Base-by-base conservation (phyloP, 1,140 invertebrate genomes). In the Halesus radiatus region DNA sequence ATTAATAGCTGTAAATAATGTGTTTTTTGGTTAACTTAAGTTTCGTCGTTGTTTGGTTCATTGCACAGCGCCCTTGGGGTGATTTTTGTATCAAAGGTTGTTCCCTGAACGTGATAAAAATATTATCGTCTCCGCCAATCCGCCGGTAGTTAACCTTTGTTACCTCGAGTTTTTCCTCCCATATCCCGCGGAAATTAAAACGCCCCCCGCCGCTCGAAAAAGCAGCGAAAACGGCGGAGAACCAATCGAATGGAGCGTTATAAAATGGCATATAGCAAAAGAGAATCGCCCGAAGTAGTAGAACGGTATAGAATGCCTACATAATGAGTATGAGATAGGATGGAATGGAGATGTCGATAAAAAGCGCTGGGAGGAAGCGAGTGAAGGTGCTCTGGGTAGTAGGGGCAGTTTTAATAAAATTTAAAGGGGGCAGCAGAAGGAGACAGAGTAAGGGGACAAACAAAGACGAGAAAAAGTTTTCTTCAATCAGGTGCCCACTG, bases 311-410 rank as follows among this genome's bases (percentile, higher is more conserved):
- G 58, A 70, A 79, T 58, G 72, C 77, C 68, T 70, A 29, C 70
- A 66, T 78, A 81, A n/a, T n/a, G n/a, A n/a, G n/a, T n/a, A 81
- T 81, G 76, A 81, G 73, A 74, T 54, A 76, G 62, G 64, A 78
- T 53, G 80, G 56, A 68, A 72, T 50, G 53, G 60, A 81, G 77
- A 81, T 62, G 45, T 81, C 77, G 45, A 70, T 64, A 81, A 81
- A 78, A 81, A 81, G 56, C 56, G 56, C 26, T n/a, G 26, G 6
- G 22, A 50, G 22, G 54, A 15, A 72, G 58, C 8, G 20, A 22
- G 58, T 8, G 54, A 10, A 56, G 54, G 54, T 18, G 62, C 13
- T 37, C 15, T 1, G 37, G 64, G 64, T 37, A 45, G 64, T 37
- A 45, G 18, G 29, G 64, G 64, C 32, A 29, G n/a, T 32, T 68